phyloP scores from a whole-genome alignment of 1,140 invertebrate species.

The Teleopsis dalmanni region DNA sequence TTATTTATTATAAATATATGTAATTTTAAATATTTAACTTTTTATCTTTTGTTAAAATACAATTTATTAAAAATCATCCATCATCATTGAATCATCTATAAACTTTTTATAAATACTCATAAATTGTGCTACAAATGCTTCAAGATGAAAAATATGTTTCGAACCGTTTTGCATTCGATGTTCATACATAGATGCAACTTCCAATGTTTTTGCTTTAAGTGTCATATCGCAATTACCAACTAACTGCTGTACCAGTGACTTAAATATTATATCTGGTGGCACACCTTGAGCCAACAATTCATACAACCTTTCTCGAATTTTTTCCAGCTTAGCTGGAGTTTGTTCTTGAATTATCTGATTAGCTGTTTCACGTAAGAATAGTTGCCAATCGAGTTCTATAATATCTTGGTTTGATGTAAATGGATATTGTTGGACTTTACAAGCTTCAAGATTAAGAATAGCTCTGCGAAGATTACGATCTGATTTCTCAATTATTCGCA shows the following conservation, averaged over 20 bases:
- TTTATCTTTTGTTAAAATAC: not conserved
- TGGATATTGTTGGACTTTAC: conserved; percentile 86
- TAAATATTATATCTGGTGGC: conserved; percentile 89
- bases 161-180: conserved; percentile 81
- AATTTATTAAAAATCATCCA: conserved; percentile 30
- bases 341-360: conserved; percentile 83
- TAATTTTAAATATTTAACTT: not conserved
- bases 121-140: conserved; percentile 93
- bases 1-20: not conserved
- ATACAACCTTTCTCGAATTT: conserved; percentile 83
- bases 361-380: conserved; percentile 81
- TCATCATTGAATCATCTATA: conserved; percentile 59
- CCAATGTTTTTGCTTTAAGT: conserved; percentile 77
- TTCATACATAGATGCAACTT: conserved; percentile 81
- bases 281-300: conserved; percentile 92
- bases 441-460: conserved; percentile 89
- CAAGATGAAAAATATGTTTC: conserved; percentile 94
- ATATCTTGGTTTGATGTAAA: conserved; percentile 78
- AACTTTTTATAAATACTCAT: conserved; percentile 91
- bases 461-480: conserved; percentile 89
- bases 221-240: conserved; percentile 84
- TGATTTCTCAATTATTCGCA: conserved; percentile 70
- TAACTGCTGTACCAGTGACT: conserved; percentile 75
- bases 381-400: conserved; percentile 87
- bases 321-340: conserved; percentile 72